These are phyloP conservation scores for Ptychoptera contaminata DNA, from an alignment of 2,888 invertebrate genomes.

Conservation along the genomic window DNA sequence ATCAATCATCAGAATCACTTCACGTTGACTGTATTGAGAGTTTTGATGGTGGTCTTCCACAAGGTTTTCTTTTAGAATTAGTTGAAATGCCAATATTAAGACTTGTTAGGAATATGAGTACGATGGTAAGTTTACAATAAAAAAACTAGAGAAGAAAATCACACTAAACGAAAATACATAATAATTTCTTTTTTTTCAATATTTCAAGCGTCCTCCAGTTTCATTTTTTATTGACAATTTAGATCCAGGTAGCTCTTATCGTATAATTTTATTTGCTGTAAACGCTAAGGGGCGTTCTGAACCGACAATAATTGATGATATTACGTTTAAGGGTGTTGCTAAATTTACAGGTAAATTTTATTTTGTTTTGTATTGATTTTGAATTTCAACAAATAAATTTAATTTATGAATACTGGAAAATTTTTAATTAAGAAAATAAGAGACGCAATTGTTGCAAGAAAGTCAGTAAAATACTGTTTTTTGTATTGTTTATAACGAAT, in stretches of 20 bases:
- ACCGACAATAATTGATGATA: constrained; percentile 65
- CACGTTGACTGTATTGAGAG: constrained; percentile 77
- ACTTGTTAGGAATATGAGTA: constrained; percentile 28
- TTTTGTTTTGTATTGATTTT: too few relatives aligned
- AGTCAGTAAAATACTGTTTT: too few relatives aligned
- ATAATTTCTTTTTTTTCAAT: not conserved
- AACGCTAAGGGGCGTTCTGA: constrained; percentile 81
- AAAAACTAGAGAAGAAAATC: not conserved
- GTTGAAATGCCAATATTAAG: constrained; percentile 52
- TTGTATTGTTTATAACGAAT: too few relatives aligned
- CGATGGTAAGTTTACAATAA: constrained; percentile 20
- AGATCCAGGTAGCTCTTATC: constrained; percentile 59
- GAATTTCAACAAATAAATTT: too few relatives aligned
- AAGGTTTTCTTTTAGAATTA: constrained; percentile 69
- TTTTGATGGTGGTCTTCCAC: constrained; percentile 76
- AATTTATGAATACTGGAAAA: too few relatives aligned
- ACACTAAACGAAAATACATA: too few relatives aligned
- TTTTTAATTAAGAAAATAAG: too few relatives aligned
- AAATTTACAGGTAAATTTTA: constrained; percentile 60
- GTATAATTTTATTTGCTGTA: constrained; percentile 68
- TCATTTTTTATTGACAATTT: constrained; percentile 34
- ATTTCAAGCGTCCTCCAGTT: constrained; percentile 25
- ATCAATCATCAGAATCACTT: constrained; percentile 70
- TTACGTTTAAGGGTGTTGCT: constrained; percentile 72
- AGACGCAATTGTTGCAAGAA: too few relatives aligned